Base-by-base conservation (phyloP, 2,797 vertebrate species). In the Sebastes hubbsi region DNA sequence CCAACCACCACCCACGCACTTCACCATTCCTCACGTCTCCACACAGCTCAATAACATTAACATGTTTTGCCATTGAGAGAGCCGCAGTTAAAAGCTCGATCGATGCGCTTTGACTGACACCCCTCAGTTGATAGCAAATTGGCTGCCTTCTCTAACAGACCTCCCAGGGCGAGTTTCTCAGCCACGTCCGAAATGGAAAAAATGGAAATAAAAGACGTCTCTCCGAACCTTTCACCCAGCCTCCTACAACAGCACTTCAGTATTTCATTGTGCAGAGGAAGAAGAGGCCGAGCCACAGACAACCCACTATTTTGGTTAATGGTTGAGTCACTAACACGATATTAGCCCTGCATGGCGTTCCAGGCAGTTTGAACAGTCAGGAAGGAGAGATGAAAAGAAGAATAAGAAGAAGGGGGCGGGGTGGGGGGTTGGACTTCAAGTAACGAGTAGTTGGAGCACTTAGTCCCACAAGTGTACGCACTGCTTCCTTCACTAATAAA, bases 261-360 rank as follows among this genome's bases (percentile, higher is more conserved):
- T 38, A 74, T 87, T 88, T 86, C 65, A 83, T 78, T 77, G 78
- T 78, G 59, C 73, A 58, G 64, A 67, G 80, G 55, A 86, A 74
- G 81, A 85, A 60, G 62, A 80, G 58, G 73, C 65, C 25, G 59
- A 88, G 77, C 69, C 56, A 72, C 77, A 78, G 84, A 73, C 75
- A 77, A 73, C 64, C 78, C 60, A 65, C 82, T 93, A 80, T 95
- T 95, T 91, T 91, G 80, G 85, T 94, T 93, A 89, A 91, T 80
- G 81, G 85, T 93, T 82, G 90, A 94, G 83, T 94, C 91, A 84
- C 90, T 93, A 87, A 86, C 87, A 92, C 87, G 94, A 94, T 91
- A 94, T 94, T 94, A 91, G 88, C 65, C 32, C 54, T 81, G 46
- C 46, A 52, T 52, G 61, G 75, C 70, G 56, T 92, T 94, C 70